Evolutionary conservation across 2,113 vertebrate species (phyloP), one percentile per base, ranked within the genome.

Genomic region (Ophiodon elongatus): DNA sequence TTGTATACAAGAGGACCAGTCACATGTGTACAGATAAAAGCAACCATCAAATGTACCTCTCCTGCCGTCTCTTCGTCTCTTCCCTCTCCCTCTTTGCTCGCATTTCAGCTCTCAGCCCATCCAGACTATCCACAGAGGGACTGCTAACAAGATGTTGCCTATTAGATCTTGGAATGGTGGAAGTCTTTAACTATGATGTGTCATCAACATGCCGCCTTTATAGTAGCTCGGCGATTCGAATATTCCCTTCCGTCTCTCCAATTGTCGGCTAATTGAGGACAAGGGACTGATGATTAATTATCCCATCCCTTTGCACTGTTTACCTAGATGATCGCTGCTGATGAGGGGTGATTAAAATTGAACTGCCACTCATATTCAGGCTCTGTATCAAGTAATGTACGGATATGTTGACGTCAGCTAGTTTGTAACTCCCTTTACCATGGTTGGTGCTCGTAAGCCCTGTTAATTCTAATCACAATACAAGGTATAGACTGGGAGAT

Each of bases 291-390:
- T 89, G 79, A 91, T 91, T 92, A 85, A 89, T 88, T 86, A 89
- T 85, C 54, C 69, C 17, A 31, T 91, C 86, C 85, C 86, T 56
- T 54, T 72, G 77, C 81, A 76, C 85, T 83, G 88, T 90, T 93
- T 91, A 92, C 89, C 79, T 67, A 56, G 68, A 89, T 88, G 84
- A 91, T 88, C 29, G 41, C 68, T 68, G 65, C 76, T 85, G 86
- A 93, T 90, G 85, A 90, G 80, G 57, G 77, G 68, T 84, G 88
- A 91, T 92, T 90, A 80, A 92, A 92, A 86, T 77, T 86, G 77
- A 87, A 91, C 87, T 86, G 87, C 82, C 87, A 83, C 82, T 92
- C 88, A 90, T 54, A 68, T 74, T 64, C 68, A 71, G 68, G 50
- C 65, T 67, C 23, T 0, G 63, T 81, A 85, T 90, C 86, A 86